These are phyloP conservation scores for Eulemur albifrons DNA, from an alignment of 2,797 vertebrate genomes.

Conservation along the genomic window DNA sequence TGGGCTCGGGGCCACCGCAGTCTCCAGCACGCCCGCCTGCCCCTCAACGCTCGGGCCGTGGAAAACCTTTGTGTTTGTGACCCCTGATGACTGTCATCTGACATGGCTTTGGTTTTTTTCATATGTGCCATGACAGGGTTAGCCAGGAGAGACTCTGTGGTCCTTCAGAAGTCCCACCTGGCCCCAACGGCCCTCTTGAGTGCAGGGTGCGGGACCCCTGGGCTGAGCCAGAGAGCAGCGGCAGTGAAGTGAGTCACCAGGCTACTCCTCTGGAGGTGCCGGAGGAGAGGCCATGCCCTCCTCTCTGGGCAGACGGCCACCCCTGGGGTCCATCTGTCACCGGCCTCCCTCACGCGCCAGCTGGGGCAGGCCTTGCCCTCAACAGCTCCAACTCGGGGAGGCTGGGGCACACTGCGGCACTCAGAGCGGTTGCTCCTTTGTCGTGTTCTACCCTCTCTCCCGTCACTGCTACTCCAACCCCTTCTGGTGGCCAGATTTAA, in stretches of 20 bases:
- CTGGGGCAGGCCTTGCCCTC: neutral
- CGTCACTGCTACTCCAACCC: neutral
- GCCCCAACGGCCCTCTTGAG: neutral
- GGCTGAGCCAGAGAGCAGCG: neutral
- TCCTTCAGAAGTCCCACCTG: neutral
- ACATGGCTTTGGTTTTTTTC: neutral
- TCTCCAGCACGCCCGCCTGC: neutral
- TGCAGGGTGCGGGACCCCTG: neutral
- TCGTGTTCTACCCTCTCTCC: neutral
- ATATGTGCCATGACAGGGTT: neutral
- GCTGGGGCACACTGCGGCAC: neutral
- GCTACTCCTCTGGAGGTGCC: neutral
- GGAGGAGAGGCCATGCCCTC: neutral
- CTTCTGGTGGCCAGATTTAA: constrained; percentile 39
- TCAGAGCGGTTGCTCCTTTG: neutral
- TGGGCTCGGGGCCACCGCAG: fast-evolving
- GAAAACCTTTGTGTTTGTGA: neutral
- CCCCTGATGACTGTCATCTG: neutral
- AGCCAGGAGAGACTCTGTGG: neutral
- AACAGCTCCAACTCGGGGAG: neutral
- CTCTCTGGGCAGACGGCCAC: neutral
- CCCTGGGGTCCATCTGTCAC: neutral
- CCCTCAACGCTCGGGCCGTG: neutral
- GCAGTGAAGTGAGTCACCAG: neutral
- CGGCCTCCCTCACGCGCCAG: neutral